Percentiles rank a stretch among this genome's conserved stretches.
phyloP scores from a whole-genome alignment of 2,888 invertebrate species.

The Lottia scabra region DNA sequence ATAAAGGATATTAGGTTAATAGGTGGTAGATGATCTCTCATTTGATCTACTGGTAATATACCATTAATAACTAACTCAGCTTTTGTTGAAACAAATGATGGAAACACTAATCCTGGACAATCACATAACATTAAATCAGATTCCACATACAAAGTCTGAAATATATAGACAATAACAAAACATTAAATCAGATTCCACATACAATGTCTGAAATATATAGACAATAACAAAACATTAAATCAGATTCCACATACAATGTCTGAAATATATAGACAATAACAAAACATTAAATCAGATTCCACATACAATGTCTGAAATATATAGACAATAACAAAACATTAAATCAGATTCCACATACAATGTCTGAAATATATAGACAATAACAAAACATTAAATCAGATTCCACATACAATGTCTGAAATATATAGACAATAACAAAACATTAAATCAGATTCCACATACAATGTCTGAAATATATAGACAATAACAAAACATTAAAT shows the following conservation, averaged over 20 bases:
- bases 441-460: conserved; percentile 81
- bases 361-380: too few relatives aligned
- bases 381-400: conserved; percentile 79
- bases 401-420: conserved; percentile 85
- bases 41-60: conserved; percentile 96
- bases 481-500: too few relatives aligned
- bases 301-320: conserved; percentile 82
- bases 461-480: conserved; percentile 78
- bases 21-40: conserved; percentile 92
- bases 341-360: too few relatives aligned
- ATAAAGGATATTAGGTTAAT: conserved; percentile 75
- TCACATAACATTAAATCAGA: conserved; percentile 88
- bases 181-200: not conserved
- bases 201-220: conserved; percentile 71
- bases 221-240: conserved; percentile 92
- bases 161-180: conserved; percentile 33
- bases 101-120: conserved; percentile 98
- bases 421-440: conserved; percentile 92
- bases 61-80: conserved; percentile 96
- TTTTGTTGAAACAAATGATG: conserved; percentile 93
- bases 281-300: conserved; percentile 83
- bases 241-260: conserved; percentile 83
- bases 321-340: too few relatives aligned
- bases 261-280: conserved; percentile 91
- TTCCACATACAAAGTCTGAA: conserved; percentile 85